A percentile compares a stretch with the other conserved stretches of the same genome.
These are phyloP conservation scores for Agrilus planipennis DNA, from an alignment of 1,140 invertebrate genomes.

Conservation along the genomic window DNA sequence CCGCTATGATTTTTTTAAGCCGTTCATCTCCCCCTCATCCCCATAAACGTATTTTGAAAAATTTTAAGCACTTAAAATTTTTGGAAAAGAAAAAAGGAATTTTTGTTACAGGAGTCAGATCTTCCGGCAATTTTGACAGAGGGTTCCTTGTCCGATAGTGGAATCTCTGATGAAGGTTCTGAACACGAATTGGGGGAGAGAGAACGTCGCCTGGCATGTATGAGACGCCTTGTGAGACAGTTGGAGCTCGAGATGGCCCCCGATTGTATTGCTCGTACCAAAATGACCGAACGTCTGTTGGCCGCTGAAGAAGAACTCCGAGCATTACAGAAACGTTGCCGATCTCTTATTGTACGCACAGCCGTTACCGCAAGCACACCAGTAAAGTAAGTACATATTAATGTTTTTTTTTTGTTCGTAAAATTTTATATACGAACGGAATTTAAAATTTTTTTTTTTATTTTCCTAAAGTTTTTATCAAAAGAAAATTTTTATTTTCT, in stretches of 20 bases:
- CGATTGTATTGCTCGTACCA: constrained; percentile 47
- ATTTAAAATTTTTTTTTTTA: too few species aligned
- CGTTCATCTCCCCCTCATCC: not conserved
- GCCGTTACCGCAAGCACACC: constrained; percentile 36
- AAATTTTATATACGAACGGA: not conserved
- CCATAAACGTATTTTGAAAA: too few species aligned
- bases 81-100: too few species aligned
- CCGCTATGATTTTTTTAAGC: constrained; percentile 5
- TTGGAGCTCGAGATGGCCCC: constrained; percentile 54
- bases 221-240: constrained; percentile 52
- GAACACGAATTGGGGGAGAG: constrained; percentile 61
- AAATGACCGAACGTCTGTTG: constrained; percentile 55
- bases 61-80: too few species aligned
- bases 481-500: too few species aligned
- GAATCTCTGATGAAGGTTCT: constrained; percentile 64
- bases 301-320: constrained; percentile 68
- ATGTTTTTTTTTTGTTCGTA: too few species aligned
- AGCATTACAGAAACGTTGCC: constrained; percentile 63
- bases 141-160: constrained; percentile 55
- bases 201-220: constrained; percentile 52
- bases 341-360: constrained; percentile 57
- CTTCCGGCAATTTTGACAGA: constrained; percentile 34
- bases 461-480: too few species aligned
- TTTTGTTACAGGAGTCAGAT: constrained; percentile 15
- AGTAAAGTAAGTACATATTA: constrained; percentile 9